Evolutionary conservation across 2,888 invertebrate genomes (phyloP), one percentile per base, ranked within the genome.

Genomic region (Aleiodes leptofemur): DNA sequence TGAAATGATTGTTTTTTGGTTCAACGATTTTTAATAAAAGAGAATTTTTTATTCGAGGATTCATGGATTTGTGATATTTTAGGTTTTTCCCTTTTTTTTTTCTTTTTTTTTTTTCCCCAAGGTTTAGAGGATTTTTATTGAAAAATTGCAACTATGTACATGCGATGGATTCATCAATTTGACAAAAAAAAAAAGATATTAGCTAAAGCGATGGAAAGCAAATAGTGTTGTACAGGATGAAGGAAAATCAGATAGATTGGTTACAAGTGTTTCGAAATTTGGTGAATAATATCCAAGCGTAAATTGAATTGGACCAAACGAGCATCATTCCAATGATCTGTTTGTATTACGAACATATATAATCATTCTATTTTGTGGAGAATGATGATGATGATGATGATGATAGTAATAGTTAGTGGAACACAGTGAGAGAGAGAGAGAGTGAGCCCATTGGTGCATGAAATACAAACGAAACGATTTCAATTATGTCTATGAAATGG

Each of bases 391-490:
- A 23, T 34, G 43, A 43, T 43, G 43, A 64, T 48, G 43, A 64
- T 43, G 43, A 43, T 64, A 64, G 64, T 43, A 23, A 48, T 64
- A 64, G 48, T 23, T 43, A 43, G 43, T 43, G 43, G 5, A 48
- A 64, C 48, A 9, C 38, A 29, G 38, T 14, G 68, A 16, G 16
- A 80, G 57, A 23, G 23, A 23, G 23, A 23, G 23, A 23, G 23
- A 23, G 23, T 1, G 23, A 23, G 23, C 1, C 76, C 82, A 83
- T 73, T 78, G 82, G 79, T 74, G 80, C 85, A 79, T 85, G 83
- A 86, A 86, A 85, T 82, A 77, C 80, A 78, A 81, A 80, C 80
- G 81, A 80, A 86, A 86, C 81, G 80, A 84, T 84, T 85, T 85
- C 86, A 86, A 86, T 86, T 86, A 86, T 84, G 82, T 81, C 43